phyloP scores from a whole-genome alignment of 2,797 vertebrate genomes.

The Gila robusta region DNA sequence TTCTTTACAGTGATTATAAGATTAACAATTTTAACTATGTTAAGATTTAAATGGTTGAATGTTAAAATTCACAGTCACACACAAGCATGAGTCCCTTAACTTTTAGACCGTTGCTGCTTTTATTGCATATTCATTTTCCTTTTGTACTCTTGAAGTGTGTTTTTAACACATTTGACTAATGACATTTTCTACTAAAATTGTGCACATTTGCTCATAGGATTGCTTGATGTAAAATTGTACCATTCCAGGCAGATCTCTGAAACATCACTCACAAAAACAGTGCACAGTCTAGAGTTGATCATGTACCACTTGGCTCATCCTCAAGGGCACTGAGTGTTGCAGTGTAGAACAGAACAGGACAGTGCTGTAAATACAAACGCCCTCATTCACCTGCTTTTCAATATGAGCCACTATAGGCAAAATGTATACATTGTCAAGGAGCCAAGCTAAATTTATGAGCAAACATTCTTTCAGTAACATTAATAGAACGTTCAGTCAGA shows the following conservation, averaged over 20 bases:
- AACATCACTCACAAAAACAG: conserved; percentile 46
- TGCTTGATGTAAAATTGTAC: neutral
- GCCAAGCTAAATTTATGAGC: neutral
- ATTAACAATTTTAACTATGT: neutral
- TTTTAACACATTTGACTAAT: neutral
- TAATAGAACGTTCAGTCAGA: neutral
- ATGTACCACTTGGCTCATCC: conserved; percentile 22
- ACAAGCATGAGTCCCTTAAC: neutral
- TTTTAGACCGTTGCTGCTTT: neutral
- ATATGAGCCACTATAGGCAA: neutral
- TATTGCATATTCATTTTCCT: neutral
- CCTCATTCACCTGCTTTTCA: conserved; percentile 15
- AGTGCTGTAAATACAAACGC: conserved; percentile 1
- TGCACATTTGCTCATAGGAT: neutral
- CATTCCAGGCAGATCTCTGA: conserved; percentile 26
- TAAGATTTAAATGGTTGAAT: neutral
- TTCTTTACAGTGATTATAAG: no score
- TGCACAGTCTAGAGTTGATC: conserved; percentile 31
- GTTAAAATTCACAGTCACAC: neutral
- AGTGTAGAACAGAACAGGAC: conserved; percentile 8
- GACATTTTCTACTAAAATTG: neutral
- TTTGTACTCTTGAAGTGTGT: neutral
- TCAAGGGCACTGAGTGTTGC: conserved; percentile 33
- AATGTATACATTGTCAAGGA: neutral
- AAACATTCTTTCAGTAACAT: neutral